Percentiles rank a stretch among this genome's conserved stretches.
phyloP scores from a whole-genome alignment of 2,888 invertebrate species.

The Perizoma flavofasciatum region DNA sequence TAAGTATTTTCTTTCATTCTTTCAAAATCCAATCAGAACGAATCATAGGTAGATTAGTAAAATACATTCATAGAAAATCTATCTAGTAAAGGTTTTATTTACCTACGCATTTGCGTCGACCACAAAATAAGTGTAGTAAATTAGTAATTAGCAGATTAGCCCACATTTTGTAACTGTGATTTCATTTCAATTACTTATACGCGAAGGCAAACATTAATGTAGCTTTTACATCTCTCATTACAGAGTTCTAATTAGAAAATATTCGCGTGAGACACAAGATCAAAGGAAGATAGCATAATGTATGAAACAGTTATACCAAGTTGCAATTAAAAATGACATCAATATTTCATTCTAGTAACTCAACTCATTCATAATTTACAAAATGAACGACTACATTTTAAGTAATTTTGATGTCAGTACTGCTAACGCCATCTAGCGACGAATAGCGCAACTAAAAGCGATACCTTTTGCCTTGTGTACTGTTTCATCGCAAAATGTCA shows the following conservation, averaged over 20 bases:
- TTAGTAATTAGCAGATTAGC: too few species aligned
- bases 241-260: conserved; percentile 13
- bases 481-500: too few species aligned
- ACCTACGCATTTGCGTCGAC: too few species aligned
- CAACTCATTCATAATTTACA: conserved; percentile 17
- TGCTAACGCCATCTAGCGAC: conserved; percentile 56
- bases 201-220: conserved; percentile 4
- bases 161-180: conserved; percentile 8
- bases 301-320: conserved; percentile 20
- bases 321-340: conserved; percentile 25
- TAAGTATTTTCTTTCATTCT: too few species aligned
- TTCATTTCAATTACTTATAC: conserved; percentile 2
- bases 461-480: background rate
- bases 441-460: conserved; percentile 44
- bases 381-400: background rate
- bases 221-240: background rate
- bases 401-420: too few species aligned
- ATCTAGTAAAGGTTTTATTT: too few species aligned
- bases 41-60: too few species aligned
- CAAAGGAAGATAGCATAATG: conserved; percentile 10
- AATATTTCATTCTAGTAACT: conserved; percentile 11
- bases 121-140: too few species aligned
- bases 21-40: too few species aligned
- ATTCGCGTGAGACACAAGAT: too few species aligned
- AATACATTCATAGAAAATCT: too few species aligned